phyloP scores from a whole-genome alignment of 2,113 vertebrate genomes.

The Tragelaphus buxtoni region DNA sequence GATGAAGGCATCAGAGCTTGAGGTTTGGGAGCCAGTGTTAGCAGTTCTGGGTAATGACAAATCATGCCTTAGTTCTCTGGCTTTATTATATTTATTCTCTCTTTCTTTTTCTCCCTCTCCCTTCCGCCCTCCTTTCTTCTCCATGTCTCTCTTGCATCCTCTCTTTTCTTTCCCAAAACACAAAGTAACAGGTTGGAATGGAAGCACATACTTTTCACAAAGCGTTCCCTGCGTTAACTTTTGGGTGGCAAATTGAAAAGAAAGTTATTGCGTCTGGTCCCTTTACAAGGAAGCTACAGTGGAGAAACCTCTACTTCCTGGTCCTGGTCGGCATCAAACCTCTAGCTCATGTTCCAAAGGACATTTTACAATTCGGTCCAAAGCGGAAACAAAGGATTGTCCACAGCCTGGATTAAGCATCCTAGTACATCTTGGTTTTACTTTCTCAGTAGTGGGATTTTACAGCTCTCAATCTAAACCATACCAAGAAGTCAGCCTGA shows the following conservation, averaged over 20 bases:
- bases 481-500: background rate
- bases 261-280: background rate
- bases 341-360: background rate
- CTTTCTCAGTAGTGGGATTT: background rate
- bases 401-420: background rate
- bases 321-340: background rate
- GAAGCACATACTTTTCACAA: background rate
- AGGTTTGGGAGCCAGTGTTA: constrained; percentile 40
- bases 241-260: background rate
- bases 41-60: constrained; percentile 61
- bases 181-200: background rate
- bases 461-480: background rate
- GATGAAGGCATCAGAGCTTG: constrained; percentile 49
- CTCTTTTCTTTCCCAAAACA: background rate
- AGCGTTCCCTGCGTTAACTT: background rate
- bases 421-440: background rate
- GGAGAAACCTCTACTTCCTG: background rate
- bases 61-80: background rate
- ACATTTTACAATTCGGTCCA: background rate
- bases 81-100: background rate
- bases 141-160: background rate
- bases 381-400: background rate
- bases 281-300: background rate
- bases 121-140: accelerated
- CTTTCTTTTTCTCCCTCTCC: background rate